phyloP scores from a whole-genome alignment of 2,113 vertebrate genomes.

The Muscicapa adusta region DNA sequence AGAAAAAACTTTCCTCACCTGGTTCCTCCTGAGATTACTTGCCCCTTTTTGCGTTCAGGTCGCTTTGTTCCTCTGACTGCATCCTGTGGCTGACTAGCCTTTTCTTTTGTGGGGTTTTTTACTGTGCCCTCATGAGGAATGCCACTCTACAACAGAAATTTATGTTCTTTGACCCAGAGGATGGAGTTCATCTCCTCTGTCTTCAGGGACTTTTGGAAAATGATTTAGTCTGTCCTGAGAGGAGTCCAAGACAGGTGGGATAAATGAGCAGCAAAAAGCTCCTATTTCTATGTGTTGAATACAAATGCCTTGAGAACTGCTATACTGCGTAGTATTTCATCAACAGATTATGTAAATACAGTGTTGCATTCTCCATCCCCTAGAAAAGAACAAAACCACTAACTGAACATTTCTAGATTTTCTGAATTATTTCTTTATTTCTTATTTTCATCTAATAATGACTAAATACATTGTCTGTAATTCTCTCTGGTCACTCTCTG shows the following conservation, averaged over 20 bases:
- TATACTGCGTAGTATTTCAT: background rate
- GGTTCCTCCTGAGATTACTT: background rate
- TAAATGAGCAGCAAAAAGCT: background rate
- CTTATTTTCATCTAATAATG: background rate
- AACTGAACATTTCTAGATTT: background rate
- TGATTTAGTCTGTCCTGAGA: background rate
- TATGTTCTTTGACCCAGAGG: background rate
- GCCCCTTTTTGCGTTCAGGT: background rate
- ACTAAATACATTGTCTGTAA: background rate
- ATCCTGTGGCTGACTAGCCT: background rate
- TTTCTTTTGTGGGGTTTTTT: background rate
- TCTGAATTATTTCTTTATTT: background rate
- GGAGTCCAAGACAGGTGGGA: background rate
- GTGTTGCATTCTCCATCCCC: background rate
- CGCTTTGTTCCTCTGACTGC: background rate
- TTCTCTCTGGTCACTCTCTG: background rate
- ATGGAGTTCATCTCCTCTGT: background rate
- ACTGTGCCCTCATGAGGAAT: background rate
- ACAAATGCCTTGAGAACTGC: background rate
- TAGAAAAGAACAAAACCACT: background rate
- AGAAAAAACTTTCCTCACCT: background rate
- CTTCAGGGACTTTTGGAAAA: background rate
- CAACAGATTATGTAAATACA: background rate
- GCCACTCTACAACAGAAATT: background rate
- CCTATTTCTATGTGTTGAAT: background rate